A percentile compares a stretch with the other conserved stretches of the same genome.
phyloP scores from a whole-genome alignment of 2,888 invertebrate species.

The Celastrina argiolus region DNA sequence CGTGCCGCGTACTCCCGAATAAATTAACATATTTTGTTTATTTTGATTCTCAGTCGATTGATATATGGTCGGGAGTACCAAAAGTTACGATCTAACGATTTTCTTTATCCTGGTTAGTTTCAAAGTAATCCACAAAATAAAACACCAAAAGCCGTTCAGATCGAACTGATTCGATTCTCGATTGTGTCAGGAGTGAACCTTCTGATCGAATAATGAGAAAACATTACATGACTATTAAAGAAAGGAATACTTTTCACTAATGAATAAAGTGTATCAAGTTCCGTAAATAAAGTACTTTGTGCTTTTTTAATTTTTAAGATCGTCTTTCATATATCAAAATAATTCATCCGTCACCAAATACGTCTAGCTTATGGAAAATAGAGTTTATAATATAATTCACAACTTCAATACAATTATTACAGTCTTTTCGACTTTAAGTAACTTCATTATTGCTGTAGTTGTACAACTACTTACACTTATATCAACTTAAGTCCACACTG shows the following conservation, averaged over 20 bases:
- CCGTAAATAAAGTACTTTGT: not conserved
- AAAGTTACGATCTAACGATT: too few species aligned
- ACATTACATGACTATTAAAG: too few species aligned
- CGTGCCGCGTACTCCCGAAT: too few species aligned
- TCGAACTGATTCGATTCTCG: too few species aligned
- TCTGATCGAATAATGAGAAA: too few species aligned
- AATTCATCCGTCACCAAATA: conserved; percentile 14
- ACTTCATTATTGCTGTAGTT: conserved; percentile 20
- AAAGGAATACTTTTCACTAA: not conserved
- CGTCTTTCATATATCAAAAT: not conserved
- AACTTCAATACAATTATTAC: not conserved
- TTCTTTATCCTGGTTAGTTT: too few species aligned
- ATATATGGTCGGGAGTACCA: too few species aligned
- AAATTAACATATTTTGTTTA: too few species aligned
- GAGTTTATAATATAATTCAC: not conserved
- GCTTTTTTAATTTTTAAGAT: not conserved
- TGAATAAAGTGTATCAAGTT: not conserved
- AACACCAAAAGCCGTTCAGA: too few species aligned
- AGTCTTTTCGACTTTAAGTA: not conserved
- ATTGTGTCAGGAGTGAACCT: too few species aligned
- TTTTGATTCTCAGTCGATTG: too few species aligned
- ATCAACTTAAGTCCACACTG: not conserved
- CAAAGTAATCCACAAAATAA: too few species aligned
- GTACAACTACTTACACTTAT: not conserved
- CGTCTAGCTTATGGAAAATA: not conserved